Evolutionary conservation across 2,888 invertebrate genomes (phyloP).

Genomic region (Siphonodentalium dalli): DNA sequence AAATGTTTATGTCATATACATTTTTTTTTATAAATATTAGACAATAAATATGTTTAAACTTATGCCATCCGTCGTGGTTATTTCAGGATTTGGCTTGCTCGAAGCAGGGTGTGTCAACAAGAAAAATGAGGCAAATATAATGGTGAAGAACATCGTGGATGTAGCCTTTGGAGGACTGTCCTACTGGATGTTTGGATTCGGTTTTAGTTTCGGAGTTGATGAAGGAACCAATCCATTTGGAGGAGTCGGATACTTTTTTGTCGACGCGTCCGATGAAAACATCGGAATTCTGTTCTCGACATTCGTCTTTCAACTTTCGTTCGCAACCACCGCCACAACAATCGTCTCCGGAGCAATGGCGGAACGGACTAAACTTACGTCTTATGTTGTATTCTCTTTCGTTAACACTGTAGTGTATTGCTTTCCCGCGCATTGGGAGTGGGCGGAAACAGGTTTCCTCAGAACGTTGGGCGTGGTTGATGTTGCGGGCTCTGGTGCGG

Average conservation of each 20-base stretch:
- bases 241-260: conserved; percentile 82
- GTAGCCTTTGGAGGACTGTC: conserved; percentile 92
- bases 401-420: conserved; percentile 58
- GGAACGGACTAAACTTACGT: conserved; percentile 55
- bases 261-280: conserved; percentile 67
- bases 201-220: conserved; percentile 78
- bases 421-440: conserved; percentile 66
- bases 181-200: conserved; percentile 95
- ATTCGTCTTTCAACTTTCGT: conserved; percentile 58
- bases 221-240: conserved; percentile 78
- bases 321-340: conserved; percentile 59
- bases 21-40: no score
- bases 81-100: conserved; percentile 86
- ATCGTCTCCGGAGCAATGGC: conserved; percentile 64
- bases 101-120: conserved; percentile 84
- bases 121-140: conserved; percentile 92
- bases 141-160: conserved; percentile 96
- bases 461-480: conserved; percentile 39
- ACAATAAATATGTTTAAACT: no score
- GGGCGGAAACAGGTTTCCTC: conserved; percentile 59
- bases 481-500: conserved; percentile 62
- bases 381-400: conserved; percentile 58
- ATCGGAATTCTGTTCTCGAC: conserved; percentile 49
- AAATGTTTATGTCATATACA: no score
- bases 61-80: background rate